Conservation (phyloP, 1,140 invertebrate genomes). For the Phenacoccus solenopsis region DNA sequence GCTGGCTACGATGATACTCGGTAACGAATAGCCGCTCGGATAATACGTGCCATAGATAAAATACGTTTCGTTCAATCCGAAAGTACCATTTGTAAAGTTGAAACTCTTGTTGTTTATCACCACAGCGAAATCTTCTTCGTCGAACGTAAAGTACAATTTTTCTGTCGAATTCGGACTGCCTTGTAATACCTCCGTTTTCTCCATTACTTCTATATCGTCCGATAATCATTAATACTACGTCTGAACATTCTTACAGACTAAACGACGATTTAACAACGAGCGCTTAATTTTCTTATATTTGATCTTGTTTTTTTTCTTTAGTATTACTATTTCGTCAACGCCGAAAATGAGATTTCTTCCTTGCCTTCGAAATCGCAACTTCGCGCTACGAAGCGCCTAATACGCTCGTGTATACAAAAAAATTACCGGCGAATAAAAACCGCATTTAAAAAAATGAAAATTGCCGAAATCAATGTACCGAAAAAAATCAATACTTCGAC, state of each 20-base stretch:
- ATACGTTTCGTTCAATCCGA: constrained; percentile 29
- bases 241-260: neutral
- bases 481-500: neutral
- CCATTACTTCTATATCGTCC: neutral
- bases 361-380: too few relatives aligned
- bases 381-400: neutral
- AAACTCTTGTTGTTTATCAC: constrained; percentile 14
- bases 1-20: constrained; percentile 75
- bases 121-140: constrained; percentile 18
- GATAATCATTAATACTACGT: neutral
- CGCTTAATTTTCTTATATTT: neutral
- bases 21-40: constrained; percentile 73
- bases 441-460: neutral
- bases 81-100: constrained; percentile 29
- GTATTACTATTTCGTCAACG: neutral
- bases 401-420: neutral
- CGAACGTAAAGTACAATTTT: constrained; percentile 18
- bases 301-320: neutral
- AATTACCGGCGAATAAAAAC: neutral
- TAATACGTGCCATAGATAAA: constrained; percentile 41
- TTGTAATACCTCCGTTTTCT: constrained; percentile 1
- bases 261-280: neutral
- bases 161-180: constrained; percentile 6
- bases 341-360: too few relatives aligned
- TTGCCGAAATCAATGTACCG: neutral